phyloP scores from a whole-genome alignment of 2,113 vertebrate genomes.

The Ailurus styani region DNA sequence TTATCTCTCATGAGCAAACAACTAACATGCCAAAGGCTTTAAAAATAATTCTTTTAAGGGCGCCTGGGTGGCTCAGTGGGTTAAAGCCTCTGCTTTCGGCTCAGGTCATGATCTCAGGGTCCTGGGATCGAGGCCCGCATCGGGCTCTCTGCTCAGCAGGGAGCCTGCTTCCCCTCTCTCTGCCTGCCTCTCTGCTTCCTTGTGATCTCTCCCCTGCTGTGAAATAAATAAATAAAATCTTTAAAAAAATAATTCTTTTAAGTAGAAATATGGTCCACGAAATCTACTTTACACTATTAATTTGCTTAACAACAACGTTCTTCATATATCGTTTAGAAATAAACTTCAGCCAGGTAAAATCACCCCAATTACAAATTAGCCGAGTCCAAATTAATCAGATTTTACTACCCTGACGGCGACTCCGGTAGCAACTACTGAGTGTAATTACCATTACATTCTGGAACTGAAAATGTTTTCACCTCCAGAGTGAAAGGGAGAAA shows the following conservation, averaged over 20 bases:
- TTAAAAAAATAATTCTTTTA: slow-evolving; percentile 43
- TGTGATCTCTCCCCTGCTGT: too few relatives aligned
- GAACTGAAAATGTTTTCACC: slow-evolving; percentile 29
- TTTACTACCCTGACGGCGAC: not conserved
- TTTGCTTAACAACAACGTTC: slow-evolving; percentile 37
- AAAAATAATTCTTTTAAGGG: slow-evolving; percentile 40
- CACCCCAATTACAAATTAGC: slow-evolving; percentile 24
- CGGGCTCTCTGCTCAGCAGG: too few relatives aligned
- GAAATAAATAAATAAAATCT: too few relatives aligned
- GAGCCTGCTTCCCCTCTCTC: too few relatives aligned
- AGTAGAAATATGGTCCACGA: slow-evolving; percentile 27
- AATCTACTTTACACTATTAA: slow-evolving; percentile 7
- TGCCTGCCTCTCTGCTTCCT: too few relatives aligned
- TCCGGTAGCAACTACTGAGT: not conserved
- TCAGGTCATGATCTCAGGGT: too few relatives aligned
- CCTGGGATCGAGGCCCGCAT: too few relatives aligned
- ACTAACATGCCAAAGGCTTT: slow-evolving; percentile 9
- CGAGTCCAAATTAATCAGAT: slow-evolving; percentile 42
- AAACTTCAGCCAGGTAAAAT: slow-evolving; percentile 51
- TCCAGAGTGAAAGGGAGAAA: slow-evolving; percentile 17
- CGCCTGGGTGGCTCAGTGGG: too few relatives aligned
- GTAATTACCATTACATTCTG: not conserved
- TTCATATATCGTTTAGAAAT: slow-evolving; percentile 30
- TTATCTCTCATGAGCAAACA: slow-evolving; percentile 28
- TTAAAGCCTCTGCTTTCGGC: too few relatives aligned